Conservation (phyloP, 2,888 invertebrate genomes). For the Diloba caeruleocephala region DNA sequence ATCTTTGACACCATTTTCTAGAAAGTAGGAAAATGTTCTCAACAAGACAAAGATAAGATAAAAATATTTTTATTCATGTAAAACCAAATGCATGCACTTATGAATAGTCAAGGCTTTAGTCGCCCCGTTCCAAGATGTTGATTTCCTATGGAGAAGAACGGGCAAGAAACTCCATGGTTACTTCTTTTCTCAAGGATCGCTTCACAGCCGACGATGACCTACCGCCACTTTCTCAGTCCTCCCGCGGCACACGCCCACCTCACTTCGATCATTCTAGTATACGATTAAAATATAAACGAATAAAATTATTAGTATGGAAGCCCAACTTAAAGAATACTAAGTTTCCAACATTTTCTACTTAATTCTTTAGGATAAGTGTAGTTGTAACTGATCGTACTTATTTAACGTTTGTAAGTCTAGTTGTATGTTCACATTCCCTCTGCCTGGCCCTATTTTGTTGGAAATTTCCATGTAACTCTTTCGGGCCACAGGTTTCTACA, state of each 20-base stretch:
- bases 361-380: constrained; percentile 49
- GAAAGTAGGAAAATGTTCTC: background rate
- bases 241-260: constrained; percentile 50
- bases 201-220: background rate
- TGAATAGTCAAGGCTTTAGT: no score
- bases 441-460: constrained; percentile 25
- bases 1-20: background rate
- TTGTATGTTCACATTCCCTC: constrained; percentile 51
- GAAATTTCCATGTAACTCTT: constrained; percentile 28
- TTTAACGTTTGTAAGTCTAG: constrained; percentile 45
- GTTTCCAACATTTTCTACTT: constrained; percentile 43
- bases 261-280: constrained; percentile 53
- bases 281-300: constrained; percentile 45
- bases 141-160: no score
- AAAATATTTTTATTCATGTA: no score
- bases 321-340: constrained; percentile 18
- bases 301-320: constrained; percentile 31
- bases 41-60: no score
- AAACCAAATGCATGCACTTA: no score
- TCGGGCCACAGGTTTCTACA: constrained; percentile 41
- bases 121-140: no score
- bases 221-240: constrained; percentile 27
- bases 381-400: constrained; percentile 49
- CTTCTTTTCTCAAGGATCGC: no score
- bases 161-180: no score